Evolutionary conservation across 2,113 vertebrate genomes (phyloP).

Genomic region (Macquaria australasica): DNA sequence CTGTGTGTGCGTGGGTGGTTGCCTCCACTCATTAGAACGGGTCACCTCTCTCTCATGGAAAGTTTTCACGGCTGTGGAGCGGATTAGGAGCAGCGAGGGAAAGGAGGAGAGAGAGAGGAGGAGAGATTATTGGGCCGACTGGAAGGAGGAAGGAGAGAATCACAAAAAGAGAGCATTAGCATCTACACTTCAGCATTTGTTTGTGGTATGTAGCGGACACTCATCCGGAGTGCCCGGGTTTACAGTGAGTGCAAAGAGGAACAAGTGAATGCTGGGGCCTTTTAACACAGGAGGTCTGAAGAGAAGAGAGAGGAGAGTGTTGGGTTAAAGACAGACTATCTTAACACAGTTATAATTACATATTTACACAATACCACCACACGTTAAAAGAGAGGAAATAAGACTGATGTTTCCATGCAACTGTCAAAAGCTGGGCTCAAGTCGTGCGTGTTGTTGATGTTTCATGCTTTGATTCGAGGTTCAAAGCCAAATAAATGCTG

Average conservation of each 20-base stretch:
- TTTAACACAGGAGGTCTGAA: slow-evolving; percentile 44
- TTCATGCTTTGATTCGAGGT: neutral
- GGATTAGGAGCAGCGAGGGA: slow-evolving; percentile 72
- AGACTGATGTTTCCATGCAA: neutral
- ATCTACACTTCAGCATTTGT: slow-evolving; percentile 64
- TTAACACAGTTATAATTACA: slow-evolving; percentile 40
- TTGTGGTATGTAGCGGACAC: slow-evolving; percentile 53
- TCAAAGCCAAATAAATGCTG: slow-evolving; percentile 1
- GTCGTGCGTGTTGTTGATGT: neutral
- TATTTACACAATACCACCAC: neutral
- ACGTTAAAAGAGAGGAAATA: neutral
- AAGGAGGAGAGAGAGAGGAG: slow-evolving; percentile 24
- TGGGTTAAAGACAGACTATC: slow-evolving; percentile 55
- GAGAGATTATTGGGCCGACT: slow-evolving; percentile 67
- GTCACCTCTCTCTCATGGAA: slow-evolving; percentile 79
- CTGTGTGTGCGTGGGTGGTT: slow-evolving; percentile 73
- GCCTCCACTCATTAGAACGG: slow-evolving; percentile 78
- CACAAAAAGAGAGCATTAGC: slow-evolving; percentile 66
- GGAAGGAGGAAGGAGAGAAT: slow-evolving; percentile 51
- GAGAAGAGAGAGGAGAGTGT: slow-evolving; percentile 24
- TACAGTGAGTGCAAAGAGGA: slow-evolving; percentile 59
- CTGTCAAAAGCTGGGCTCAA: neutral
- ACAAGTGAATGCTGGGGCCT: slow-evolving; percentile 49
- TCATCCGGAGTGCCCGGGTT: slow-evolving; percentile 52
- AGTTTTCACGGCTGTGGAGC: slow-evolving; percentile 83